A percentile compares a stretch with the other conserved stretches of the same genome.
Conservation (phyloP, 2,797 vertebrate species). For the Microhierax caerulescens region DNA sequence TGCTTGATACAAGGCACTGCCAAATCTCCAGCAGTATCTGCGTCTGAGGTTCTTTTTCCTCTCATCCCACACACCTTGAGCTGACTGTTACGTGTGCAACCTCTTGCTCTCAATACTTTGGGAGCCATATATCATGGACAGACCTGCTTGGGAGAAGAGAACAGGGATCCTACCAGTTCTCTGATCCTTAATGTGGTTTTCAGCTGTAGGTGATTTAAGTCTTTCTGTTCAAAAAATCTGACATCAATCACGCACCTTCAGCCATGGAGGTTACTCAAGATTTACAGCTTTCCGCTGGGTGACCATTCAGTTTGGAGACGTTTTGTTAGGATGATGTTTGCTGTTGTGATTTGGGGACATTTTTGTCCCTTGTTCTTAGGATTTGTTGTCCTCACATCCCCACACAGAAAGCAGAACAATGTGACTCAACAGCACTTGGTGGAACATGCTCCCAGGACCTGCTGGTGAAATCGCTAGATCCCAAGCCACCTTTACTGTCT, state of each 20-base stretch:
- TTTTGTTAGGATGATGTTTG: background rate
- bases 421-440: background rate
- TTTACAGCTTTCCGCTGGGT: background rate
- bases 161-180: background rate
- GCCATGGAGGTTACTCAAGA: background rate
- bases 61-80: slow-evolving; percentile 11
- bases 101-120: background rate
- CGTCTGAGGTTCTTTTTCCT: background rate
- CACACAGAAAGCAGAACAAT: background rate
- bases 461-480: rapidly evolving
- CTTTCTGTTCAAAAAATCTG: background rate
- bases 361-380: background rate
- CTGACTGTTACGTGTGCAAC: background rate
- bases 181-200: background rate
- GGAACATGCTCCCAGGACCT: background rate
- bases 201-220: background rate
- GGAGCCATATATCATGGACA: background rate
- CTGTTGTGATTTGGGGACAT: background rate
- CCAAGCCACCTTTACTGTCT: background rate
- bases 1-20: background rate
- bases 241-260: background rate
- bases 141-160: background rate
- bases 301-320: background rate
- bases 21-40: slow-evolving; percentile 1
- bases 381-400: rapidly evolving